Evolutionary conservation across 2,797 vertebrate genomes (phyloP).

Genomic region (Enteromius paludinosus): DNA sequence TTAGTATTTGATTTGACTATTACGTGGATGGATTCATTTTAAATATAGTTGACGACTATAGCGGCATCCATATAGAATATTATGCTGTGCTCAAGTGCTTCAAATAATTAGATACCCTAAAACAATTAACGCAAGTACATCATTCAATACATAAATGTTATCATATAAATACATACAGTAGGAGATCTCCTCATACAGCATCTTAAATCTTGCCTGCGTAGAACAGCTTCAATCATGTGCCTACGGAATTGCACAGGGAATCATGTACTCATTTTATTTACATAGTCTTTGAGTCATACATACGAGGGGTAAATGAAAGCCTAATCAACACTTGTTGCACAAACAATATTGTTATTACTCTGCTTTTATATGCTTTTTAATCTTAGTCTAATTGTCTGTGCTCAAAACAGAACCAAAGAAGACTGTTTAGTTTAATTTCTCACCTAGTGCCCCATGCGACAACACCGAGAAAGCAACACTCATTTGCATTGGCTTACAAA

Average conservation of each 20-base stretch:
- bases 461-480: neutral
- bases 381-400: slow-evolving; percentile 17
- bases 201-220: neutral
- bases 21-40: slow-evolving; percentile 49
- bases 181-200: neutral
- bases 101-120: neutral
- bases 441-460: slow-evolving; percentile 7
- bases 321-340: slow-evolving; percentile 37
- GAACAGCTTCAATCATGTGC: neutral
- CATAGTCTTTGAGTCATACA: neutral
- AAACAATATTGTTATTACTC: slow-evolving; percentile 39
- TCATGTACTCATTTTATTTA: neutral
- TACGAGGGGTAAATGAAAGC: neutral
- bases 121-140: neutral
- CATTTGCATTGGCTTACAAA: slow-evolving; percentile 13
- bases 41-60: slow-evolving; percentile 41
- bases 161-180: neutral
- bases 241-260: neutral
- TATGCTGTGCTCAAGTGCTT: neutral
- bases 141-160: neutral
- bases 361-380: neutral
- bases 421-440: slow-evolving; percentile 43
- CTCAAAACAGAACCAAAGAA: neutral
- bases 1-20: slow-evolving; percentile 50
- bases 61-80: neutral